A percentile compares a stretch with the other conserved stretches of the same genome.
Evolutionary conservation across 2,113 vertebrate genomes (phyloP).

Genomic region (Poeciliopsis prolifica): DNA sequence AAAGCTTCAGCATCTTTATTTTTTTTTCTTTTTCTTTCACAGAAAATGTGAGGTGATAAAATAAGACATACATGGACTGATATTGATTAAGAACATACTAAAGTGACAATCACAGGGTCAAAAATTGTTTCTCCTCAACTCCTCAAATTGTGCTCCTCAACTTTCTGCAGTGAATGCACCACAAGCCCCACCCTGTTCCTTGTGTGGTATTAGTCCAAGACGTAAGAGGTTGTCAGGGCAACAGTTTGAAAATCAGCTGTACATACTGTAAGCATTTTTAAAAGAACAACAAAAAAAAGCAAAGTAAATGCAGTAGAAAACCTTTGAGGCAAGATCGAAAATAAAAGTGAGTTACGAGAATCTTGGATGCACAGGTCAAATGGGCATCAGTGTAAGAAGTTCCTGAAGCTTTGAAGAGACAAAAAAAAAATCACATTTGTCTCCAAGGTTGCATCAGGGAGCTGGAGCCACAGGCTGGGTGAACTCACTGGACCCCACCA

Average conservation of each 20-base stretch:
- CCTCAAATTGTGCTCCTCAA: background rate
- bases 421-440: conserved; percentile 36
- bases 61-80: conserved; percentile 1
- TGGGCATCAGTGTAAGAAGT: conserved; percentile 25
- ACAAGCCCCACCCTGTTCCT: background rate
- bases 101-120: conserved; percentile 10
- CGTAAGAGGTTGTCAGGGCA: conserved; percentile 8
- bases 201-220: conserved; percentile 12
- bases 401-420: conserved; percentile 40
- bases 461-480: conserved; percentile 29
- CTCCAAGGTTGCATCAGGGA: conserved; percentile 28
- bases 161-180: conserved; percentile 9
- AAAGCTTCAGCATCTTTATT: background rate
- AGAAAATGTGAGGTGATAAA: background rate
- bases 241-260: background rate
- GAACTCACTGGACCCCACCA: conserved; percentile 18
- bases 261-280: background rate
- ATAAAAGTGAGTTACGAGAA: conserved; percentile 34
- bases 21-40: conserved; percentile 10
- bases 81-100: conserved; percentile 6
- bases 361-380: conserved; percentile 24
- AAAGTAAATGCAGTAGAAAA: background rate
- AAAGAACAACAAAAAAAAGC: conserved; percentile 3
- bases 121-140: background rate
- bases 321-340: conserved; percentile 8